phyloP scores from a whole-genome alignment of 2,888 invertebrate species.

The Mythimna albipuncta region DNA sequence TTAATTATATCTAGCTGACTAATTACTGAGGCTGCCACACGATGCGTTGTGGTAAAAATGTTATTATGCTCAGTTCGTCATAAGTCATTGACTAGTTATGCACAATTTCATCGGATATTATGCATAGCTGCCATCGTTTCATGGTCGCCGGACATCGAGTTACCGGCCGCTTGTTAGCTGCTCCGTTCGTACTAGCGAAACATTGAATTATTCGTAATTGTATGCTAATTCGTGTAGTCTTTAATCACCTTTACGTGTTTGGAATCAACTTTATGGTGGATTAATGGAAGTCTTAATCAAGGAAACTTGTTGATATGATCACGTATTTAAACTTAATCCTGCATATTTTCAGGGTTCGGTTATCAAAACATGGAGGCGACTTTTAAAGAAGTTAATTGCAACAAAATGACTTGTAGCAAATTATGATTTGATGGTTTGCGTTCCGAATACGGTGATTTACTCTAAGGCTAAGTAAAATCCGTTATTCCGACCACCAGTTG shows the following conservation, averaged over 20 bases:
- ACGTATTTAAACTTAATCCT: background rate
- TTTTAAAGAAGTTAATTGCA: slow-evolving; percentile 24
- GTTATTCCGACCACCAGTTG: slow-evolving; percentile 60
- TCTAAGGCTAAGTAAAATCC: slow-evolving; percentile 52
- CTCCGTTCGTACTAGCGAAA: slow-evolving; percentile 40
- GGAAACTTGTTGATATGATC: background rate
- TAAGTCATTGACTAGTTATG: slow-evolving; percentile 79
- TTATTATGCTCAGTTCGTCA: slow-evolving; percentile 70
- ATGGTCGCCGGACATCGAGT: slow-evolving; percentile 57
- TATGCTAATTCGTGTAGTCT: slow-evolving; percentile 50
- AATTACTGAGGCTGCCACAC: slow-evolving; percentile 71
- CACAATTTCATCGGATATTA: slow-evolving; percentile 77
- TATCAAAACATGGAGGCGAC: background rate
- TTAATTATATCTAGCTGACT: slow-evolving; percentile 82
- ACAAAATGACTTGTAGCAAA: slow-evolving; percentile 18
- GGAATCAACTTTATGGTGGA: slow-evolving; percentile 16
- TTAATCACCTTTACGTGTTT: slow-evolving; percentile 43
- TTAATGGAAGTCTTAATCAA: slow-evolving; percentile 26
- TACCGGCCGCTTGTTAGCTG: slow-evolving; percentile 49
- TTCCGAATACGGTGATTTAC: slow-evolving; percentile 60
- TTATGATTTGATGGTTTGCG: slow-evolving; percentile 46
- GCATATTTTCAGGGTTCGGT: background rate
- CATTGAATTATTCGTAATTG: slow-evolving; percentile 57
- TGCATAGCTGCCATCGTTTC: slow-evolving; percentile 63
- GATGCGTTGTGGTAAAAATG: slow-evolving; percentile 67